Conservation (phyloP, 1,140 invertebrate genomes). For the Samia ricini region DNA sequence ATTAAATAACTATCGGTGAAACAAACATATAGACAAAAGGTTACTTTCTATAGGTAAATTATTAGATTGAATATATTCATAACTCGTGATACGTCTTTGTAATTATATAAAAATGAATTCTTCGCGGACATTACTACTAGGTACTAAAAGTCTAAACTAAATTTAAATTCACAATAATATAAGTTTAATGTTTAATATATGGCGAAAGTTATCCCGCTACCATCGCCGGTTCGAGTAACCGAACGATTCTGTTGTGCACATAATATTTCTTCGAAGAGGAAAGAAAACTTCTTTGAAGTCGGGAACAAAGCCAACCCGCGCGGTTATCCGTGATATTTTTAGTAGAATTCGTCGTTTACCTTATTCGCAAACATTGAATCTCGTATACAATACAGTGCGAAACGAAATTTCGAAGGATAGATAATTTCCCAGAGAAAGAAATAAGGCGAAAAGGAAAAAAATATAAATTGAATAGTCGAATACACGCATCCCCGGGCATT, state of each 20-base stretch:
- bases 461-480: slow-evolving; percentile 78
- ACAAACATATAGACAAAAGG: too few species aligned
- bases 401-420: slow-evolving; percentile 76
- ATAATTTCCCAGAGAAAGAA: slow-evolving; percentile 73
- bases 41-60: too few species aligned
- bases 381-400: slow-evolving; percentile 74
- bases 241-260: slow-evolving; percentile 3
- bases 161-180: background rate
- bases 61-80: too few species aligned
- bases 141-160: background rate
- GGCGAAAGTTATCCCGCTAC: background rate
- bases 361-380: slow-evolving; percentile 75
- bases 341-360: slow-evolving; percentile 62
- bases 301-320: slow-evolving; percentile 71
- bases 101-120: too few species aligned
- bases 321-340: slow-evolving; percentile 75
- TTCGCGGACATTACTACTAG: too few species aligned
- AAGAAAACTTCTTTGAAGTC: slow-evolving; percentile 75
- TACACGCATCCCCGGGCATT: slow-evolving; percentile 76
- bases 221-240: background rate
- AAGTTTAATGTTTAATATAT: background rate
- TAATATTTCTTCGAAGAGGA: slow-evolving; percentile 23
- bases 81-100: too few species aligned
- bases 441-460: slow-evolving; percentile 73
- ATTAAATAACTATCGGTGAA: too few species aligned